phyloP scores from a whole-genome alignment of 2,797 vertebrate species.

The Meda fulgida region DNA sequence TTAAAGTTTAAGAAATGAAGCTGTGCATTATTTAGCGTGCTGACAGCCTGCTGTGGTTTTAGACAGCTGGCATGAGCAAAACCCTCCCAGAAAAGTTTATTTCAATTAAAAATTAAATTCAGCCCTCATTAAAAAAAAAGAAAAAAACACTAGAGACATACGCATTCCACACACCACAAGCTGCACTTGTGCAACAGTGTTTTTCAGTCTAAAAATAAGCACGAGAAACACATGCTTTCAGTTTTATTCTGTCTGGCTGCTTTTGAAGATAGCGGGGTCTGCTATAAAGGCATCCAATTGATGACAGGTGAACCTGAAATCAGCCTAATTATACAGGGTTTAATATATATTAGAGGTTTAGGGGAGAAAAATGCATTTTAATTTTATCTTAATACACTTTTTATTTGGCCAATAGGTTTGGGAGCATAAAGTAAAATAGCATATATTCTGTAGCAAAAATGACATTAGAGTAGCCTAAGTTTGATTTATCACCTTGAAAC shows the following conservation, averaged over 20 bases:
- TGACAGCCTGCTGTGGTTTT: slow-evolving; percentile 9
- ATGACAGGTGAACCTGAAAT: background rate
- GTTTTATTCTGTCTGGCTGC: background rate
- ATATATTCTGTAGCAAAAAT: no score
- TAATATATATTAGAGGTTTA: background rate
- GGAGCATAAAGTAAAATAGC: background rate
- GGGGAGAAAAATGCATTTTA: no score
- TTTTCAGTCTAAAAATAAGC: background rate
- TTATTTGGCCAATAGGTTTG: background rate
- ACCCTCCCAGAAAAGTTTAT: background rate
- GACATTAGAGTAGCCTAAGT: background rate
- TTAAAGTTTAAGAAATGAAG: background rate
- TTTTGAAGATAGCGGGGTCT: background rate
- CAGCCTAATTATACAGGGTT: background rate
- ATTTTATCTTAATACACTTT: background rate
- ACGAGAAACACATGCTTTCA: slow-evolving; percentile 1
- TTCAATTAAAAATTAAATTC: background rate
- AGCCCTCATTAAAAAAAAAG: background rate
- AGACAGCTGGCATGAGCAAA: slow-evolving; percentile 9
- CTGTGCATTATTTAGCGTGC: background rate
- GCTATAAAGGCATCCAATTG: background rate
- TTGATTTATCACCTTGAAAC: background rate
- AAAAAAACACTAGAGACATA: background rate
- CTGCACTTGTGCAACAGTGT: background rate
- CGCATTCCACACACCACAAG: background rate